These are phyloP conservation scores for Oryzias celebensis DNA, from an alignment of 2,113 vertebrate species.

Conservation along the genomic window DNA sequence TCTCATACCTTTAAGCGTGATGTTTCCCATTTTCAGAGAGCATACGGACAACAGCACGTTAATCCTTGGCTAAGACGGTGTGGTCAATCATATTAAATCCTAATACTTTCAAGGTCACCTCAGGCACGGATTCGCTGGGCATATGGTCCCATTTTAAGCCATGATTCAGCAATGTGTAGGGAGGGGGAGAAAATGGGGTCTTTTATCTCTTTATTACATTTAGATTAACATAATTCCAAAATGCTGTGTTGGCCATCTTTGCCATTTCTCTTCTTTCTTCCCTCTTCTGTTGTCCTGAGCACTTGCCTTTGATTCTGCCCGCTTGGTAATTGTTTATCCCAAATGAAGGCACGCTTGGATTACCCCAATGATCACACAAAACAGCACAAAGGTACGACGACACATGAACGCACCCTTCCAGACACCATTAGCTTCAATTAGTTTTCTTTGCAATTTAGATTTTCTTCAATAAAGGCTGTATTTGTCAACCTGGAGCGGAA, in stretches of 20 bases:
- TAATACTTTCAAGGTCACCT: conserved; percentile 73
- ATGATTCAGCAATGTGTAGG: conserved; percentile 19
- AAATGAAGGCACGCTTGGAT: conserved; percentile 25
- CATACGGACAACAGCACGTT: conserved; percentile 53
- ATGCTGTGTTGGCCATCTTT: conserved; percentile 13
- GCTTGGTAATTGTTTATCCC: conserved; percentile 34
- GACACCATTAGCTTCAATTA: conserved; percentile 44
- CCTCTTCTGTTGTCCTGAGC: conserved; percentile 1
- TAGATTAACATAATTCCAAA: conserved; percentile 33
- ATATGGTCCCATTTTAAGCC: conserved; percentile 57
- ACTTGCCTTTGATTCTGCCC: conserved; percentile 21
- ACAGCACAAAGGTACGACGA: conserved; percentile 5
- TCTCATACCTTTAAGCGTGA: conserved; percentile 47
- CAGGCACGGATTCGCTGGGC: conserved; percentile 40
- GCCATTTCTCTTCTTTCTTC: neutral
- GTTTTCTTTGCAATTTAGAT: conserved; percentile 56
- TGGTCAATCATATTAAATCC: conserved; percentile 68
- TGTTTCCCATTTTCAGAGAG: conserved; percentile 52
- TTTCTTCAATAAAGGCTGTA: conserved; percentile 46
- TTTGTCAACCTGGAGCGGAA: conserved; percentile 50
- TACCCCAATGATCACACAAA: conserved; percentile 32
- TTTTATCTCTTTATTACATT: conserved; percentile 51
- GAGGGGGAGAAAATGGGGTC: neutral
- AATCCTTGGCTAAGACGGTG: conserved; percentile 67
- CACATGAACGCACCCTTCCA: conserved; percentile 36